Evolutionary conservation across 2,888 invertebrate species (phyloP).

Genomic region (Pheosia tremula): DNA sequence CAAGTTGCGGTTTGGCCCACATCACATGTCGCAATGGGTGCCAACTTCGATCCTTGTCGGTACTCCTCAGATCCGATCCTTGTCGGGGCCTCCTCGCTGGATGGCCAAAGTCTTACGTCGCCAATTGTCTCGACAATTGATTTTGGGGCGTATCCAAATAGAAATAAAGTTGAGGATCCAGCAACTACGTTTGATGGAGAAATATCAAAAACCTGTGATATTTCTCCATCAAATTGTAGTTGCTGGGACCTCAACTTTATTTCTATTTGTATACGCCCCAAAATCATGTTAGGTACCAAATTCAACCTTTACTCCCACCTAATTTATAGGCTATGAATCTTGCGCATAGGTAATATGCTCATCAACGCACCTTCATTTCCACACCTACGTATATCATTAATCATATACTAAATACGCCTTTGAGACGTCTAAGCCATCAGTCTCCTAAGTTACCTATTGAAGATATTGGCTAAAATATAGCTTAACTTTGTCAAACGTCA

Average conservation of each 20-base stretch:
- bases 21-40: constrained; percentile 21
- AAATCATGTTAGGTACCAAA: not conserved
- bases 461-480: not conserved
- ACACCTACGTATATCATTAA: constrained; percentile 2
- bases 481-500: not conserved
- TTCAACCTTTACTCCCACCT: not conserved
- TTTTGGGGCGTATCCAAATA: no score
- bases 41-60: constrained; percentile 16
- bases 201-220: no score
- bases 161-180: no score
- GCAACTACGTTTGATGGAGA: no score
- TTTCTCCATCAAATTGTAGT: no score
- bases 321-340: not conserved
- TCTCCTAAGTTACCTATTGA: not conserved
- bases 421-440: constrained; percentile 2
- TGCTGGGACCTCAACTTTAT: no score
- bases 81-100: no score
- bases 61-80: no score
- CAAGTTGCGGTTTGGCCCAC: constrained; percentile 22
- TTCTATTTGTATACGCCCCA: no score
- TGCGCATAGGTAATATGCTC: not conserved
- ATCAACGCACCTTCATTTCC: constrained; percentile 2
- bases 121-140: no score
- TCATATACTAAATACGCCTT: not conserved
- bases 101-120: no score